Conservation (phyloP, 2,113 vertebrate genomes). For the Boulengerochromis microlepis region DNA sequence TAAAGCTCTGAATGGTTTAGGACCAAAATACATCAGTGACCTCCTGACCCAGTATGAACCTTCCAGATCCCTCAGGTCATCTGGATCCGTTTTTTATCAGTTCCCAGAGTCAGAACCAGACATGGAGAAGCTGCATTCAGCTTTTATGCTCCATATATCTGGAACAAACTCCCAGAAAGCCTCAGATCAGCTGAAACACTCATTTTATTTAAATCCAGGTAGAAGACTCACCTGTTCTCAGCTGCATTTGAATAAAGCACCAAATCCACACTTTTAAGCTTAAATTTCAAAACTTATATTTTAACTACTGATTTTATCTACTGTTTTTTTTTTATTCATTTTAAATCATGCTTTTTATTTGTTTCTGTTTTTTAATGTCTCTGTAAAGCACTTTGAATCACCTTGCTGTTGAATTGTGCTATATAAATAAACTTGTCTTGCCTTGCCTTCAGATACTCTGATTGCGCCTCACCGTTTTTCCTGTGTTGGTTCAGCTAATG, state of each 20-base stretch:
- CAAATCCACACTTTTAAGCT: not conserved
- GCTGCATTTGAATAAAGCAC: too few species aligned
- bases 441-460: accelerated
- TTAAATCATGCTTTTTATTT: not conserved
- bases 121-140: too few species aligned
- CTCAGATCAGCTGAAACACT: too few species aligned
- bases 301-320: too few species aligned
- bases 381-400: not conserved
- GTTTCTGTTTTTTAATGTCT: not conserved
- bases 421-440: accelerated
- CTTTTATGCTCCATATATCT: too few species aligned
- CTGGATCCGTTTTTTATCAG: accelerated
- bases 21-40: not conserved
- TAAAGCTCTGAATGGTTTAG: not conserved
- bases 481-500: not conserved
- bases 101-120: too few species aligned
- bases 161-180: too few species aligned
- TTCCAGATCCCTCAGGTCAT: not conserved
- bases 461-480: not conserved
- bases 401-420: not conserved
- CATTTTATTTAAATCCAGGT: too few species aligned
- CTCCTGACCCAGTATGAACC: accelerated
- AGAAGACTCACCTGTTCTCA: too few species aligned
- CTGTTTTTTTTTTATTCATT: not conserved
- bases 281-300: not conserved